Base-by-base conservation (phyloP, 1,140 invertebrate species). In the Eurosta solidaginis region DNA sequence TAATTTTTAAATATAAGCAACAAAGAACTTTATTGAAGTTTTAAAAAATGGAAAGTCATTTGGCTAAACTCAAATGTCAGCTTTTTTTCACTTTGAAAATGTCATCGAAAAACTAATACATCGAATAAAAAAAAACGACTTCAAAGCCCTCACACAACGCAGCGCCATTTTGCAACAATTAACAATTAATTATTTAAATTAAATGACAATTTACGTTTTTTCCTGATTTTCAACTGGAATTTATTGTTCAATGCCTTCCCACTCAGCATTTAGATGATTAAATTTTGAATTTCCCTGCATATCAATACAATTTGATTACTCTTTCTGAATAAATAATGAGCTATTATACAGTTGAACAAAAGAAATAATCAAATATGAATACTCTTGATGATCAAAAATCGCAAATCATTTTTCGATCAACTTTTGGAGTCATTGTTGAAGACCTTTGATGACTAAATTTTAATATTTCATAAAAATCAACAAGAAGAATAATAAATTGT, bases 101-200 rank as follows among this genome's bases (percentile, higher is more conserved):
- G n/a, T 40, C 33, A 7, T 10, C 17, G n/a, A 68, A 10, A 36
- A 68, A 68, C 12, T 7, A n/a, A 17, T 5, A 33, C 29, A 63
- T 17, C 12, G 6, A 12, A 9, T 6, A 10, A 17, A 68, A 40
- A 59, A 40, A 54, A 54, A 54, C 50, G 27, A 54, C n/a, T 12
- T 7, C n/a, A 40, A 33, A 68, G 22, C 40, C 59, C 17, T 1
- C n/a, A 3, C n/a, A 29, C n/a, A 14, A 27, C 27, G 54, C 3
- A 40, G n/a, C 59, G 27, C 33, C 59, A 68, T 40, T 68, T 33
- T 68, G 59, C 6, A 20, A 33, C 59, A 68, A 68, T 68, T 68
- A 68, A 68, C 59, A 68, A 68, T 68, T 68, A 68, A 68, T 68
- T 68, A 68, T 68, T 68, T 68, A 68, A 68, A 68, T 68, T 68